A percentile compares a stretch with the other conserved stretches of the same genome.
Evolutionary conservation across 2,888 invertebrate genomes (phyloP).

Genomic region (Parelbella ahira): DNA sequence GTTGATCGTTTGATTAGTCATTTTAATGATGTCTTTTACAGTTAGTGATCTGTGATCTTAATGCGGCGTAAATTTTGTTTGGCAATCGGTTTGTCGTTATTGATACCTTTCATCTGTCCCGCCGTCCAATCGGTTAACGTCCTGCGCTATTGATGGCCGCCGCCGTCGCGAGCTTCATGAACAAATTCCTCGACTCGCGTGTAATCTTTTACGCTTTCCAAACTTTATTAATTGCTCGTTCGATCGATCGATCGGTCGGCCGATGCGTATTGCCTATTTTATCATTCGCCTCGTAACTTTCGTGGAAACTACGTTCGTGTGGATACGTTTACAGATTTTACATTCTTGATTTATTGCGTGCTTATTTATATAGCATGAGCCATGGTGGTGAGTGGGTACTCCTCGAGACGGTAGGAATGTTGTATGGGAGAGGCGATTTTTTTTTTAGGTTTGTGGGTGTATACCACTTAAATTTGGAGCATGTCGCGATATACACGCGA

Average conservation of each 20-base stretch:
- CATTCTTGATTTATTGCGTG: too few relatives aligned
- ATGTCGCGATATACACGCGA: slow-evolving; percentile 13
- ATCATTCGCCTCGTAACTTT: slow-evolving; percentile 2
- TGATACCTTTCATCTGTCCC: slow-evolving; percentile 51
- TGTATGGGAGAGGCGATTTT: background rate
- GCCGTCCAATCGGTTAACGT: slow-evolving; percentile 41
- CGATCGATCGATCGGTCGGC: slow-evolving; percentile 62
- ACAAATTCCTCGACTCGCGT: slow-evolving; percentile 49
- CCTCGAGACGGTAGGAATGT: background rate
- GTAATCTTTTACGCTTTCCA: slow-evolving; percentile 68
- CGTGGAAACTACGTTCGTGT: too few relatives aligned
- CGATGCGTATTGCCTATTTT: too few relatives aligned
- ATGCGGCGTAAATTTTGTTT: slow-evolving; percentile 64
- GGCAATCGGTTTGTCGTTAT: slow-evolving; percentile 51
- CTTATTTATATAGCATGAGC: too few relatives aligned
- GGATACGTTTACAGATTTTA: too few relatives aligned
- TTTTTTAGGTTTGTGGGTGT: slow-evolving; percentile 11
- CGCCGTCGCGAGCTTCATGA: slow-evolving; percentile 55
- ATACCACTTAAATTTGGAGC: slow-evolving; percentile 13
- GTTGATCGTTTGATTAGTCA: slow-evolving; percentile 71
- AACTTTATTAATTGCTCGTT: slow-evolving; percentile 70
- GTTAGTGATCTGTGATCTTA: slow-evolving; percentile 68
- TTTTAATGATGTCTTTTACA: slow-evolving; percentile 68
- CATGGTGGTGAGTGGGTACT: too few relatives aligned
- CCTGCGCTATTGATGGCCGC: slow-evolving; percentile 43